Base-by-base conservation (phyloP, 2,888 invertebrate species). In the Macrophya alboannulata region DNA sequence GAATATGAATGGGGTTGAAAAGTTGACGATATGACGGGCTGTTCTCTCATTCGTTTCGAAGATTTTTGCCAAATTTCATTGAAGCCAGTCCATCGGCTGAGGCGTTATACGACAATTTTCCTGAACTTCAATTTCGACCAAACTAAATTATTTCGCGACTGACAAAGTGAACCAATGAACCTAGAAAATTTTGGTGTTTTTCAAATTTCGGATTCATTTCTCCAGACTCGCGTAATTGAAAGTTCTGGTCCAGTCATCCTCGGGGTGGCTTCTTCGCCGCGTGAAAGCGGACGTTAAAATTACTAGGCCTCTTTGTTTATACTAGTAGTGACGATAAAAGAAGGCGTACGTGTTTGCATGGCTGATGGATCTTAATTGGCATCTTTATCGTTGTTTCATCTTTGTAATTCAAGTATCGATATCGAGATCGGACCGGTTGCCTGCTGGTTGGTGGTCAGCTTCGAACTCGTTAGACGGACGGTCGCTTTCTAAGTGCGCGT, bases 281-380 rank as follows among this genome's bases (percentile, higher is more conserved):
- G 81, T 59, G 81, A 81, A 81, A 62, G 45, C 12, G 31, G 31
- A 21, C 17, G 48, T 45, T 68, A 83, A 71, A 45, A 71, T 48
- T 9, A 68, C 68, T 17, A 15, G 68, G n/a, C 31, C 83, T 51
- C 68, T 37, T 48, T 48, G 68, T 68, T 68, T 37, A 31, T 31
- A 40, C 48, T 40, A 62, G 37, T n/a, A 62, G 81, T 51, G 81
- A 81, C 40, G 81, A 81, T 81, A 62, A 59, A 81, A 81, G 59
- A 81, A 77, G 51, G 81, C 81, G 62, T 81, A 81, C 81, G 81
- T 83, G 83, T 83, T 83, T 71, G 68, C 40, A 59, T 48, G 83
- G 45, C 71, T 83, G 83, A 83, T 71, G 83, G 83, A 68, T 65
- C 83, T 83, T 83, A 83, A 83, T 83, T 83, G 71, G 83, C 83